These are phyloP conservation scores for Epicauta chinensis DNA, from an alignment of 1,140 invertebrate species.

Conservation along the genomic window DNA sequence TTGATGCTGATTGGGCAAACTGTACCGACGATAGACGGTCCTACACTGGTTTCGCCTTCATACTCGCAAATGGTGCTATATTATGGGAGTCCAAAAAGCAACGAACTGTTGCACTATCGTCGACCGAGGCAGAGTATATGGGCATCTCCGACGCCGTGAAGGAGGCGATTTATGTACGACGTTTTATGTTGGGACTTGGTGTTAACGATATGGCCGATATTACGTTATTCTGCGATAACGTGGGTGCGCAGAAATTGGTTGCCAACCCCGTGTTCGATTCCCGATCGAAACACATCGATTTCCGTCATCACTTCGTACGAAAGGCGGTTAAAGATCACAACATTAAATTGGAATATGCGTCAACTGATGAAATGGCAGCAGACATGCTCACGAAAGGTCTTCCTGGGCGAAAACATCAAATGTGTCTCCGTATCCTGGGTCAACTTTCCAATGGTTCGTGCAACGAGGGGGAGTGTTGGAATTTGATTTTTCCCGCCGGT, in stretches of 20 bases:
- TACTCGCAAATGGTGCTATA: slow-evolving; percentile 28
- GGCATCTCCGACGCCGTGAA: slow-evolving; percentile 31
- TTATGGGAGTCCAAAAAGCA: slow-evolving; percentile 39
- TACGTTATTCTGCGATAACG: slow-evolving; percentile 27
- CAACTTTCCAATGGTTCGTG: too few relatives aligned
- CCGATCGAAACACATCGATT: slow-evolving; percentile 35
- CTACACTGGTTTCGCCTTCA: slow-evolving; percentile 38
- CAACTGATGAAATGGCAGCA: slow-evolving; percentile 23
- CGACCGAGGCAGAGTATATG: slow-evolving; percentile 42
- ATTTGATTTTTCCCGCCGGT: too few relatives aligned
- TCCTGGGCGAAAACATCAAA: neutral
- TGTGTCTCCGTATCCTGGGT: too few relatives aligned
- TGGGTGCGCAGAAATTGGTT: slow-evolving; percentile 25
- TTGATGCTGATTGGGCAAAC: slow-evolving; percentile 38
- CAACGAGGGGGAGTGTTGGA: too few relatives aligned
- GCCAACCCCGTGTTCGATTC: slow-evolving; percentile 23
- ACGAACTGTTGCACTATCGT: slow-evolving; percentile 37
- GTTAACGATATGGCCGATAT: slow-evolving; percentile 2
- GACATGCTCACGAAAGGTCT: slow-evolving; percentile 30
- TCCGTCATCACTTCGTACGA: slow-evolving; percentile 3
- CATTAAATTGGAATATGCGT: slow-evolving; percentile 14
- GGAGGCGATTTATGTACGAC: slow-evolving; percentile 27
- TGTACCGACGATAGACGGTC: slow-evolving; percentile 32
- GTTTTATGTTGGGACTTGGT: slow-evolving; percentile 19
- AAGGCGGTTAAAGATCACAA: slow-evolving; percentile 10